Evolutionary conservation across 2,888 invertebrate species (phyloP), one percentile per base, ranked within the genome.

Genomic region (Eristalis pertinax): DNA sequence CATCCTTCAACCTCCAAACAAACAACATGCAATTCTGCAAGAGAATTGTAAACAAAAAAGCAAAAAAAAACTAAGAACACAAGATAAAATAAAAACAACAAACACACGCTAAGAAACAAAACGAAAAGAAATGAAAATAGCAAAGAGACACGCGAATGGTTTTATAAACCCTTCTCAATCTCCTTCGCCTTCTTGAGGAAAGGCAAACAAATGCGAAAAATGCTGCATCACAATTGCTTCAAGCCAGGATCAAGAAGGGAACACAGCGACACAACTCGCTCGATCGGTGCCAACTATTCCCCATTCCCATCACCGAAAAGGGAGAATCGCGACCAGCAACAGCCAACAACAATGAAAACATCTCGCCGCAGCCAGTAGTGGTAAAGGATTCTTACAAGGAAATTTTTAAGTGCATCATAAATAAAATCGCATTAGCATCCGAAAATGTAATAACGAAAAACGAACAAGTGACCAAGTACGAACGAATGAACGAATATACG

Each of bases 391-490:
- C 80, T 84, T 89, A 85, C 89, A 88, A 88, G 84, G 81, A 84
- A 88, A 88, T 79, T 82, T 84, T 89, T 89, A 89, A 89, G 89
- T 89, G 89, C 89, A 86, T 80, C 89, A 89, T 89, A 89, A 89
- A 89, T 89, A 89, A 89, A 86, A 89, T 87, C 87, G 89, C 89
- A 89, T 89, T 89, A 89, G 89, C 89, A 89, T 89, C 87, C 78
- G 68, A 88, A 89, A 88, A 88, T 81, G 83, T 83, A 79, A 75
- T 74, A 82, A 81, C 69, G 80, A 78, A 83, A 88, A 75, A 75
- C 19, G 64, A 84, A 67, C 38, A 63, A 65, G 60, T 74, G 64
- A 69, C 19, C 29, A 81, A 58, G 60, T 50, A 43, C 8, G 43
- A 32, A 73, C 10, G 8, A 29, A 10, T 11, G 43, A 64, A n/a